Percentiles rank a stretch among this genome's conserved stretches.
Evolutionary conservation across 64 coral and sea anemone species (phyloP).

Genomic region (Porites lutea): DNA sequence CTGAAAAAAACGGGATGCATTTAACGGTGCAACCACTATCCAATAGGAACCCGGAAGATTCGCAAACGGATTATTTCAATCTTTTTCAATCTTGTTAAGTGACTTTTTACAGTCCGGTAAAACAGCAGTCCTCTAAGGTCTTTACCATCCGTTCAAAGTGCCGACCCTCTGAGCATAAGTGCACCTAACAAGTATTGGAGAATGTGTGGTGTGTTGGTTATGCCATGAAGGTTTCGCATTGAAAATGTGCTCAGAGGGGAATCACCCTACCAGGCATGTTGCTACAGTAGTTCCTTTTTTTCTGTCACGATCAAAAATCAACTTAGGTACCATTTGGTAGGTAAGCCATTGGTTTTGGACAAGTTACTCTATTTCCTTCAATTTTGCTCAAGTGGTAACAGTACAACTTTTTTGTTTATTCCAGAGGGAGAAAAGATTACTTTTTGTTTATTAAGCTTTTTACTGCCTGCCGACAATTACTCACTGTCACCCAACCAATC

Average conservation of each 20-base stretch:
- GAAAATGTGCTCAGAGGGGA: neutral
- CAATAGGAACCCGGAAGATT: neutral
- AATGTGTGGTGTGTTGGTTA: no score
- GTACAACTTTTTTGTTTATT: constrained; percentile 42
- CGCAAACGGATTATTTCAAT: neutral
- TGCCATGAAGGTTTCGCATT: neutral
- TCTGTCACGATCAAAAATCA: neutral
- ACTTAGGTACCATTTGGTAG: neutral
- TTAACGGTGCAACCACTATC: no score
- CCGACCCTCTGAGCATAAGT: no score
- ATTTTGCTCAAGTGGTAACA: constrained; percentile 27
- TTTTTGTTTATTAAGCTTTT: constrained; percentile 71
- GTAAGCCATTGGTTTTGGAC: neutral
- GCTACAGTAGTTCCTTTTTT: neutral
- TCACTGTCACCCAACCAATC: constrained; percentile 71
- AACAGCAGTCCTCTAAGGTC: no score
- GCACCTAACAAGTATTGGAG: no score
- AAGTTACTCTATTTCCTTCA: neutral
- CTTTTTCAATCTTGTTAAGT: no score
- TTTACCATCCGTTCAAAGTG: no score
- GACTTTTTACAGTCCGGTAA: no score
- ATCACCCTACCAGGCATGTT: constrained; percentile 12
- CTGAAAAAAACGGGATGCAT: neutral
- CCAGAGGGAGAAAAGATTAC: constrained; percentile 53
- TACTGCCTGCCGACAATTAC: constrained; percentile 74